phyloP scores from a whole-genome alignment of 2,888 invertebrate species.

The Pristionchus arcanus region DNA sequence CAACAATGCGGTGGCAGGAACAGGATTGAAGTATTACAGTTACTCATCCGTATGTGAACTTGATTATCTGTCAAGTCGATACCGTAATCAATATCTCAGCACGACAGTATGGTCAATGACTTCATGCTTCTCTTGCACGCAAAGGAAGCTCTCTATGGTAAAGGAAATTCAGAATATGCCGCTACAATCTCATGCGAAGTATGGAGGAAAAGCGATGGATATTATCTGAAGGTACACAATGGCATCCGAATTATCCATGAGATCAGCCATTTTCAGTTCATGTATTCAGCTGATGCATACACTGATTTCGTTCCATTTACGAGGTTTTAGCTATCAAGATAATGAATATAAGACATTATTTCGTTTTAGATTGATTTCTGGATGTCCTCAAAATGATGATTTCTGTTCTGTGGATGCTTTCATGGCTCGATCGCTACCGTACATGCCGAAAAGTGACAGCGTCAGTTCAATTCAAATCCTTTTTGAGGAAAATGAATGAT shows the following conservation, averaged over 20 bases:
- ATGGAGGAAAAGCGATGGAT: slow-evolving; percentile 50
- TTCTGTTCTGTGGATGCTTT: slow-evolving; percentile 21
- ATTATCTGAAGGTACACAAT: slow-evolving; percentile 35
- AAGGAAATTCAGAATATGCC: slow-evolving; percentile 53
- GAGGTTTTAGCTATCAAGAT: neutral
- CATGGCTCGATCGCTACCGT: slow-evolving; percentile 29
- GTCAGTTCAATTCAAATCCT: neutral
- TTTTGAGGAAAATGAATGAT: neutral
- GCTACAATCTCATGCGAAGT: slow-evolving; percentile 52
- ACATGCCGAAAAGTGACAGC: neutral
- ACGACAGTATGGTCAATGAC: slow-evolving; percentile 45
- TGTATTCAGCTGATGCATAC: slow-evolving; percentile 51
- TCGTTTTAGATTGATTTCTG: slow-evolving; percentile 38
- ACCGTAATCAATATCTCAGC: slow-evolving; percentile 44
- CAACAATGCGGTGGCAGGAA: slow-evolving; percentile 44
- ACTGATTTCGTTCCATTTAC: slow-evolving; percentile 37
- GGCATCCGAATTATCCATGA: neutral
- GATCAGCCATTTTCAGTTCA: slow-evolving; percentile 24
- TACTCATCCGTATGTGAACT: slow-evolving; percentile 56
- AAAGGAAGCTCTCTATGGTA: slow-evolving; percentile 41
- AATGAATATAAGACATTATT: neutral
- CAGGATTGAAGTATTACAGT: slow-evolving; percentile 32
- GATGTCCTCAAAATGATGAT: slow-evolving; percentile 40
- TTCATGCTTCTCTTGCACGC: slow-evolving; percentile 38
- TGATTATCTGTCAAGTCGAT: neutral